These are phyloP conservation scores for Antheraea yamamai DNA, from an alignment of 2,888 invertebrate genomes.

Conservation along the genomic window DNA sequence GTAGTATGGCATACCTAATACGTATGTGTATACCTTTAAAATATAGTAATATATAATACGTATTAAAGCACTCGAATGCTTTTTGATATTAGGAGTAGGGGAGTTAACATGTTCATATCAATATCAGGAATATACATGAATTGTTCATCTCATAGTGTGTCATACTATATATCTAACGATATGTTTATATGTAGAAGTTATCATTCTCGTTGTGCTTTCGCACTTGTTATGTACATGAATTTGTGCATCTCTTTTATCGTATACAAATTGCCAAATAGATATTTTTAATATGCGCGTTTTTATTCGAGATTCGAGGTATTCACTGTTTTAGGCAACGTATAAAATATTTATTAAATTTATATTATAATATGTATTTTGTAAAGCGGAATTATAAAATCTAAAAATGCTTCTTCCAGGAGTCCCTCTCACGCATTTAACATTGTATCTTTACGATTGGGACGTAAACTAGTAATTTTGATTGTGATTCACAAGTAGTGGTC, in stretches of 20 bases:
- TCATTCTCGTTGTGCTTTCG: conserved; percentile 29
- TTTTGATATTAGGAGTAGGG: conserved; percentile 19
- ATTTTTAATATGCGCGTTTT: conserved; percentile 64
- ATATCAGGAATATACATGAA: conserved; percentile 6
- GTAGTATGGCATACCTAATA: conserved; percentile 21
- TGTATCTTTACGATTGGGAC: conserved; percentile 22
- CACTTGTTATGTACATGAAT: conserved; percentile 55
- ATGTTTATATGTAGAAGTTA: conserved; percentile 6
- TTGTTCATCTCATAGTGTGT: conserved; percentile 14
- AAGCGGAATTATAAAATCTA: conserved; percentile 36
- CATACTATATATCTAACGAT: conserved; percentile 7
- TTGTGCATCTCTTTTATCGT: conserved; percentile 48
- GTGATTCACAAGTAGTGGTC: conserved; percentile 64
- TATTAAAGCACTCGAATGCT: conserved; percentile 17
- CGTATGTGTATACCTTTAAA: conserved; percentile 20
- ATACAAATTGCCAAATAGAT: conserved; percentile 69
- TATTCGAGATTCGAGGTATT: conserved; percentile 71
- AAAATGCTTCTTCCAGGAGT: conserved; percentile 28
- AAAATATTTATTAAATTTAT: conserved; percentile 33
- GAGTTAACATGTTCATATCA: conserved; percentile 13
- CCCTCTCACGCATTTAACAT: conserved; percentile 14
- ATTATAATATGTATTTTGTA: conserved; percentile 31
- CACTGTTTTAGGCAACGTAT: conserved; percentile 30
- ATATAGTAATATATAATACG: conserved; percentile 18
- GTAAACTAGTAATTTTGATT: conserved; percentile 56